phyloP scores from a whole-genome alignment of 2,113 vertebrate species.

The Cyprinodon brontotheroides region DNA sequence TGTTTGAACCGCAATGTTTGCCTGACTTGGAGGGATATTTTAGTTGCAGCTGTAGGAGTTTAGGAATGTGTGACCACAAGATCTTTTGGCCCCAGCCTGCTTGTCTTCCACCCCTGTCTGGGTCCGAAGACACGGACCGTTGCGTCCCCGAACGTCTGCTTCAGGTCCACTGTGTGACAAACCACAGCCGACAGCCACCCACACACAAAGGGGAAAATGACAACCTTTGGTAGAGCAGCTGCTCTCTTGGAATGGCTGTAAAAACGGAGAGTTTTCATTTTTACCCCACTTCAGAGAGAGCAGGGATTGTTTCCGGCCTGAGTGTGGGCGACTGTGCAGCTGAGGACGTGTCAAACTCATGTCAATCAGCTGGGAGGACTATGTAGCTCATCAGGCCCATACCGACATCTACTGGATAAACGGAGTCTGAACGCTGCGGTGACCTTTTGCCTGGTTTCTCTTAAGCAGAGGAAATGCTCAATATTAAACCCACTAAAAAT shows the following conservation, averaged over 20 bases:
- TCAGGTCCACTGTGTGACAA: constrained; percentile 75
- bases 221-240: constrained; percentile 67
- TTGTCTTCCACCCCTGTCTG: constrained; percentile 69
- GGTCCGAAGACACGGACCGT: constrained; percentile 65
- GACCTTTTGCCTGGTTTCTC: not conserved
- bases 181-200: constrained; percentile 76
- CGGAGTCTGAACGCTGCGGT: not conserved
- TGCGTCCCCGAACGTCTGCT: constrained; percentile 60
- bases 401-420: constrained; percentile 64
- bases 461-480: no score
- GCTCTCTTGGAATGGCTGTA: constrained; percentile 53
- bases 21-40: constrained; percentile 74
- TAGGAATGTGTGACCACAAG: constrained; percentile 79
- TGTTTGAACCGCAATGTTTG: constrained; percentile 65
- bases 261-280: constrained; percentile 60
- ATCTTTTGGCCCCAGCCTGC: constrained; percentile 65
- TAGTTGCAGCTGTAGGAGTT: constrained; percentile 75
- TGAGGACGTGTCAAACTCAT: constrained; percentile 65
- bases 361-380: constrained; percentile 60
- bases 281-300: constrained; percentile 59
- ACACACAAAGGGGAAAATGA: constrained; percentile 79
- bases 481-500: no score
- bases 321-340: constrained; percentile 72
- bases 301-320: constrained; percentile 67
- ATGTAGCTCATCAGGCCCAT: constrained; percentile 59